Conservation (phyloP, 2,797 vertebrate species). For the Okamejei kenojei region DNA sequence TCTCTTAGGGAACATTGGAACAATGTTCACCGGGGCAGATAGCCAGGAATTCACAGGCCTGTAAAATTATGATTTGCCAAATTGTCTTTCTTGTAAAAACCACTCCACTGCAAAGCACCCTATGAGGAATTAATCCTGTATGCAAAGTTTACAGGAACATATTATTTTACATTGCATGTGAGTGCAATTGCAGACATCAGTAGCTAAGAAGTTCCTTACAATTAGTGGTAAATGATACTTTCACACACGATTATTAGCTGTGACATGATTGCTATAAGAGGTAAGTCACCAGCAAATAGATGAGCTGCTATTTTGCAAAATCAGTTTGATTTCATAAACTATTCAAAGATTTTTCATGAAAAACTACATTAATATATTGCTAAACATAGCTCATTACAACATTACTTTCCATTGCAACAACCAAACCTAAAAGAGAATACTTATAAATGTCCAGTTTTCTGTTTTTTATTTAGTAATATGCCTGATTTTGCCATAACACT, state of each 20-base stretch:
- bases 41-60: neutral
- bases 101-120: neutral
- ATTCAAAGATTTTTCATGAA: neutral
- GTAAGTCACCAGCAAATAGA: neutral
- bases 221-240: neutral
- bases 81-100: neutral
- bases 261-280: neutral
- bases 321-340: neutral
- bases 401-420: neutral
- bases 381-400: neutral
- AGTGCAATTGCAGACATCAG: neutral
- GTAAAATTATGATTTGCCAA: neutral
- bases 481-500: slow-evolving; percentile 7
- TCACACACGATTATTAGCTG: neutral
- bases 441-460: slow-evolving; percentile 9
- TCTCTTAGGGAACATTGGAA: neutral
- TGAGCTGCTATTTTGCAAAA: neutral
- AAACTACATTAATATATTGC: neutral
- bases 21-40: neutral
- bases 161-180: neutral
- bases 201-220: neutral
- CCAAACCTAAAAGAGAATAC: neutral
- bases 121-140: neutral
- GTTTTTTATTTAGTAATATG: slow-evolving; percentile 11
- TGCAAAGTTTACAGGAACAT: neutral